Evolutionary conservation across 2,113 vertebrate genomes (phyloP).

Genomic region (Pterocles gutturalis): DNA sequence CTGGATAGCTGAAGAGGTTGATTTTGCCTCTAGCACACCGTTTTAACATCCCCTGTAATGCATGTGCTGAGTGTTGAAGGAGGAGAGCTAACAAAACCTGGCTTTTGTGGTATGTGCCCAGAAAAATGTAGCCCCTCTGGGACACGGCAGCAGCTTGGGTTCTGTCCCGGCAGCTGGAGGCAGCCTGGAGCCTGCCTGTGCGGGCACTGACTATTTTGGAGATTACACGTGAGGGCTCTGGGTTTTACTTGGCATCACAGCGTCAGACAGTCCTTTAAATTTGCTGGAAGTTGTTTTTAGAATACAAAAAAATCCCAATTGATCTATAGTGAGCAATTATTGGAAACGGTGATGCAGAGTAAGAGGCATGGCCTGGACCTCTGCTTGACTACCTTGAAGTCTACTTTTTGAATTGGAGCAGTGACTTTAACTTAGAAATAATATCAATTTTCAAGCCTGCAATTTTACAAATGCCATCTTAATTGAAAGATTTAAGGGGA

Average conservation of each 20-base stretch:
- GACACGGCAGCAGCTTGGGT: not conserved
- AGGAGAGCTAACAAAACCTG: not conserved
- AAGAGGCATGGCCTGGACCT: not conserved
- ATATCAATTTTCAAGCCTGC: conserved; percentile 5
- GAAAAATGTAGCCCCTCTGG: not conserved
- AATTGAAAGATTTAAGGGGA: conserved; percentile 49
- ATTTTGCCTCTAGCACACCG: not conserved
- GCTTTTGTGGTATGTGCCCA: not conserved
- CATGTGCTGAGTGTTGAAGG: not conserved
- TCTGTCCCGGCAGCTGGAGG: not conserved
- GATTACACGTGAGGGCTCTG: not conserved
- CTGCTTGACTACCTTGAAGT: not conserved
- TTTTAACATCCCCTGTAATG: not conserved
- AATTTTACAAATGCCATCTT: conserved; percentile 36
- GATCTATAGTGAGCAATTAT: not conserved
- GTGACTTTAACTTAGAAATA: not conserved
- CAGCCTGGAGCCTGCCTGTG: not conserved
- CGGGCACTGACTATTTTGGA: not conserved
- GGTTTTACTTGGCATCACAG: not conserved
- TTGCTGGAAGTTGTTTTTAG: not conserved
- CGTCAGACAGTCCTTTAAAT: not conserved
- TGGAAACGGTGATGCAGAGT: not conserved
- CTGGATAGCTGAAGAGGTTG: not conserved
- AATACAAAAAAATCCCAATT: not conserved
- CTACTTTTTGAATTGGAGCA: not conserved